Evolutionary conservation across 2,797 vertebrate genomes (phyloP), one percentile per base, ranked within the genome.

Genomic region (Masticophis lateralis): DNA sequence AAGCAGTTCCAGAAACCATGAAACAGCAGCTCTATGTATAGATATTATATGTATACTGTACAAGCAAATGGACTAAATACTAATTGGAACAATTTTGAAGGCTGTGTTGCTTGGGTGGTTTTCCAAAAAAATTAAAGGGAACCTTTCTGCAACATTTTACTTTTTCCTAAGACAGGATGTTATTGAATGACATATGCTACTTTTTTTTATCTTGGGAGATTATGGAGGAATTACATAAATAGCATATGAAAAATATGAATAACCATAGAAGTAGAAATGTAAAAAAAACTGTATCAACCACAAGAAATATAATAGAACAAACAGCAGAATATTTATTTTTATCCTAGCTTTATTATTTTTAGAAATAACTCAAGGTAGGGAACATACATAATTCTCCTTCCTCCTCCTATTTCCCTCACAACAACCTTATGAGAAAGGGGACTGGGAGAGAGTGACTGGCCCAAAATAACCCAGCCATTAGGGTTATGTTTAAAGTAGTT

Each of bases 61-160:
- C 1, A 0, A 0, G 43, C 79, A 57, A 74, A 16, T 4, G 1
- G 74, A n/a, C 2, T 2, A 0, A 22, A 1, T 0, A 0, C 90
- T 83, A 94, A 91, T 93, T 1, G 0, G 10, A 83, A 2, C 79
- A 51, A 13, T 87, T 90, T 93, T 86, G 87, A 91, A 56, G 86
- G 53, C 51, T 32, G 27, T 69, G 55, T 91, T 22, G 86, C 92
- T 93, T 83, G 95, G 93, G 90, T 56, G 69, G 53, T 94, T 95
- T 94, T 95, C 56, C 69, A 79, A 92, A 2, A 11, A 4, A 92
- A 69, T 94, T 92, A 83, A 61, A 59, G 9, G 14, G 47, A 56
- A 55, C 5, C 10, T 57, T 66, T 5, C 47, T 56, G 32, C 32
- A 89, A 56, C 86, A 25, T 83, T 47, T 47, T 83, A 83, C 22